These are phyloP conservation scores for Phalacrocorax pelagicus DNA, from an alignment of 2,113 vertebrate genomes.

Conservation along the genomic window DNA sequence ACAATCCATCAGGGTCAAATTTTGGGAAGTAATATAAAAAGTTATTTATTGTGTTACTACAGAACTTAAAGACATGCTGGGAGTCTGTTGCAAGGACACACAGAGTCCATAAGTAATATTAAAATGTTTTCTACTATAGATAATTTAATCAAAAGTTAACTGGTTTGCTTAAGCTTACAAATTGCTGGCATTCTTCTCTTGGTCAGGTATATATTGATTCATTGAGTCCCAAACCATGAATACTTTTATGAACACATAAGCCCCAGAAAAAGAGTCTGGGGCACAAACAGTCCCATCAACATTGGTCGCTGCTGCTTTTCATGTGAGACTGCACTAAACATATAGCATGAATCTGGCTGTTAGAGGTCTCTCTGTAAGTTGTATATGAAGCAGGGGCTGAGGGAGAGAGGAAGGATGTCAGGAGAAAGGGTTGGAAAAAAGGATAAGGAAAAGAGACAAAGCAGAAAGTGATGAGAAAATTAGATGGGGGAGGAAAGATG, in stretches of 20 bases:
- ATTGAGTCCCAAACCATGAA: not conserved
- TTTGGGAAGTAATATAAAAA: not conserved
- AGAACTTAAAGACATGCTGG: not conserved
- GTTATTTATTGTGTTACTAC: not conserved
- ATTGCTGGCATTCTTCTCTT: not conserved
- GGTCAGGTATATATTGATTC: not conserved
- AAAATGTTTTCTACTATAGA: not conserved
- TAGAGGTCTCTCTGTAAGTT: not conserved
- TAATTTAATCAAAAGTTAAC: not conserved
- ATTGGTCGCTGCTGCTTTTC: not conserved
- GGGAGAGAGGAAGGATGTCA: not conserved
- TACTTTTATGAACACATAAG: not conserved
- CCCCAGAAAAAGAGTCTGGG: not conserved
- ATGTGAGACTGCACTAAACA: not conserved
- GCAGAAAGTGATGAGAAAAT: not conserved
- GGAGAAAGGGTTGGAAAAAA: not conserved
- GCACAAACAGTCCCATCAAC: not conserved
- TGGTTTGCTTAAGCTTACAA: not conserved
- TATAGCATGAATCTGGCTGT: not conserved
- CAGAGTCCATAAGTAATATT: not conserved
- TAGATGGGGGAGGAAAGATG: rapidly evolving
- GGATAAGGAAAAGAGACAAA: not conserved
- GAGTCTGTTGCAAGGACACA: not conserved
- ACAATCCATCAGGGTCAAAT: not conserved
- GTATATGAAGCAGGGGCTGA: rapidly evolving